Base-by-base conservation (phyloP, 1,140 invertebrate species). In the Drosophila takahashii region DNA sequence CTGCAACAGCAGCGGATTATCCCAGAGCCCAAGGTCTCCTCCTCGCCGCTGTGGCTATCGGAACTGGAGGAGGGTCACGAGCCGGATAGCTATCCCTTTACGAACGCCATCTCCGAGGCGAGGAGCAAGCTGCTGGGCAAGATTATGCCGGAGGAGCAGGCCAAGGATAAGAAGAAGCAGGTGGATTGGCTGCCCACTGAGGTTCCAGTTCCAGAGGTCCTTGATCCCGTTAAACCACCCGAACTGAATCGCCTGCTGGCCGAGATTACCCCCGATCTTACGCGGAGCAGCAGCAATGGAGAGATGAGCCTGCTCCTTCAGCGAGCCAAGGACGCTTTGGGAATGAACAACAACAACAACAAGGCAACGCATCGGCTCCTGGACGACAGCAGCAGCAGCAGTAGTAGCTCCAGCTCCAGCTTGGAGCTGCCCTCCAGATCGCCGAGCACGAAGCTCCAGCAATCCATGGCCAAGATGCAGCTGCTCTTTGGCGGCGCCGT, bases 401-500 rank as follows among this genome's bases (percentile, higher is more conserved):
- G 34, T 13, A 36, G 34, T 13, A 10, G 41, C 41, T 22, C 22
- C 22, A 45, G 47, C 15, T 15, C 37, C 8, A 64, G 18, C 26
- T 10, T 61, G 44, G 48, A 26, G 22, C 15, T 29, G n/a, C 34
- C 27, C 13, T 16, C 16, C 10, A 51, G 6, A 11, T 39, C 27
- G 0, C n/a, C 45, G 16, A 60, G 47, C 9, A 29, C 37, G 4
- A 45, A 56, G n/a, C 41, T 87, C 8, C 76, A 80, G 29, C 76
- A 65, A 3, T 87, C 84, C 10, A 74, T 87, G 72, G 78, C 78
- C 45, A 85, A 77, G 54, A 91, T 91, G 89, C 65, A 91, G 44
- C 32, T 79, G 47, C 81, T 91, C 0, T 91, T 91, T 18, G 81
- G 42, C 9, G 73, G 54, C 4, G 41, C 15, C 10, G 41, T 15